Base-by-base conservation (phyloP, 2,797 vertebrate genomes). In the Tragopan temminckii region DNA sequence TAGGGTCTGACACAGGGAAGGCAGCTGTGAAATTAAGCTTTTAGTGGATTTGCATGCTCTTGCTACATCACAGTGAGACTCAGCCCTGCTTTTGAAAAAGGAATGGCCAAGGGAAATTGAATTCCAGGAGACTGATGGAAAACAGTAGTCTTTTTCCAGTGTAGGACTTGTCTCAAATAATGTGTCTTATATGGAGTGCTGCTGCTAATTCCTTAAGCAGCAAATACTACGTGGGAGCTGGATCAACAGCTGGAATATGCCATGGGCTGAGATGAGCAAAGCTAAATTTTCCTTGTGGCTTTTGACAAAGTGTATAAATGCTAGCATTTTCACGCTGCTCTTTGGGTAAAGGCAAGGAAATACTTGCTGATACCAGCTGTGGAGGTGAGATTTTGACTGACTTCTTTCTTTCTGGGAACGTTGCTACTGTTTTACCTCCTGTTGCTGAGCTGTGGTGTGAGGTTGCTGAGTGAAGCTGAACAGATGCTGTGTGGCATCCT, bases 401-500 rank as follows among this genome's bases (percentile, higher is more conserved):
- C 7, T 33, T 76, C 17, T 88, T 33, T 76, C 17, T 88, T 83
- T 67, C 64, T 93, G 77, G 19, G 19, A 79, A 43, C 10, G 12
- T 17, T 85, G 24, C 6, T 78, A 40, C 27, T 80, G 14, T 66
- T 93, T 81, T 79, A 35, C 27, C 11, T 94, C 63, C 33, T 36
- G 5, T 53, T 45, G 11, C 5, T 4, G 67, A 89, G 35, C 46
- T 57, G 24, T 63, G 31, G 21, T 76, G 11, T 27, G 48, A 96
- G 55, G 33, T 66, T 89, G 66, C 46, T 40, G 55, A 83, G 42
- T 72, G 68, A 89, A 89, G 88, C 42, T 67, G 70, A 94, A 46
- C 80, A 96, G 85, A 84, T 90, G 85, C 53, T 59, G 18, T 55
- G 59, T n/a, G 72, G 27, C 66, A 84, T 80, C 74, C 82, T 76